These are phyloP conservation scores for Pseudotriccus pelzelni DNA, from an alignment of 2,797 vertebrate species.

Conservation along the genomic window DNA sequence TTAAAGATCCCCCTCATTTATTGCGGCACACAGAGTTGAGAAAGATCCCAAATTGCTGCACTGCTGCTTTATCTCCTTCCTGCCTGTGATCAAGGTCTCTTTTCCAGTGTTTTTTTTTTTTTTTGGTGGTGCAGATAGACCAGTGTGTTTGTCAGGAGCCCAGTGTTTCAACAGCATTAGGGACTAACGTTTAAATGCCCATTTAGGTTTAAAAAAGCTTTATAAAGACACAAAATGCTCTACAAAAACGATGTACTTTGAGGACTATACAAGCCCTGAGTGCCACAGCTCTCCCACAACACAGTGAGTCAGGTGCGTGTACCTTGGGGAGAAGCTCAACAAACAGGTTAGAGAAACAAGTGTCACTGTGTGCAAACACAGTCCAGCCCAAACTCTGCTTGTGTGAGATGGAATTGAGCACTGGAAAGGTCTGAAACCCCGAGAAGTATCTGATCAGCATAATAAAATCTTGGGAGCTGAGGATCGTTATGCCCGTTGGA, in stretches of 20 bases:
- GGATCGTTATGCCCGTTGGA: neutral
- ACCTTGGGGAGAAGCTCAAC: neutral
- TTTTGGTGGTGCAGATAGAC: neutral
- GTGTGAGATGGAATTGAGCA: neutral
- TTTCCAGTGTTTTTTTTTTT: neutral
- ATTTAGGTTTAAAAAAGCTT: neutral
- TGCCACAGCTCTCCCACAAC: neutral
- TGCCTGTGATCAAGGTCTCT: too few species aligned
- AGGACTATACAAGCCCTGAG: neutral
- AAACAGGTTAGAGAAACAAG: neutral
- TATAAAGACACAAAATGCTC: neutral
- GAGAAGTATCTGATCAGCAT: neutral
- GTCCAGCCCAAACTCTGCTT: neutral
- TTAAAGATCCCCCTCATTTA: fast-evolving
- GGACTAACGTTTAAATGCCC: neutral
- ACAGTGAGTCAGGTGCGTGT: fast-evolving
- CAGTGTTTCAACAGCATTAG: neutral
- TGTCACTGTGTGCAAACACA: neutral
- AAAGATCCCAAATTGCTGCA: neutral
- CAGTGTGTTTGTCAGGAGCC: neutral
- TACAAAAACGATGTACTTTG: neutral
- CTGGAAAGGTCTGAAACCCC: neutral
- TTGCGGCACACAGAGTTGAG: neutral
- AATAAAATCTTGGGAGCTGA: neutral
- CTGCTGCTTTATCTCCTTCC: neutral